phyloP scores from a whole-genome alignment of 2,888 invertebrate genomes.

The Heliconius aoede region DNA sequence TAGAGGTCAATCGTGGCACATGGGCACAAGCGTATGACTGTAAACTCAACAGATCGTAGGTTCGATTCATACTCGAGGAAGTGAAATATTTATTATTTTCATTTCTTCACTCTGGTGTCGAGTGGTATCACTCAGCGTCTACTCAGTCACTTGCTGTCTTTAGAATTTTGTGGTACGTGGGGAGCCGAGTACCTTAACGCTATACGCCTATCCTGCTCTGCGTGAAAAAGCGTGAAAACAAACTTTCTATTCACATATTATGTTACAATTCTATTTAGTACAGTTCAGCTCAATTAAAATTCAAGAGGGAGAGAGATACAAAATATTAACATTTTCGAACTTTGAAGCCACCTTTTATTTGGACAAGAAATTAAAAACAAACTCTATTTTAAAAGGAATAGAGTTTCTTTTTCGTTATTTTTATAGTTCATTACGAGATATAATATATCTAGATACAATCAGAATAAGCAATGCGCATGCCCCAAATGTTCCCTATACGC shows the following conservation, averaged over 20 bases:
- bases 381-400: slow-evolving; percentile 50
- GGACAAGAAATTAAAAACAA: slow-evolving; percentile 43
- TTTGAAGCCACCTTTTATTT: slow-evolving; percentile 60
- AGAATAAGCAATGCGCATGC: slow-evolving; percentile 65
- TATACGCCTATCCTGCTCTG: no score
- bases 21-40: no score
- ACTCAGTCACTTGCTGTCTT: no score
- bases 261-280: slow-evolving; percentile 25
- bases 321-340: slow-evolving; percentile 57
- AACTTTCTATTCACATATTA: slow-evolving; percentile 4
- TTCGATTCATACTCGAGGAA: no score
- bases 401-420: slow-evolving; percentile 42
- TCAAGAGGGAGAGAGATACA: slow-evolving; percentile 57
- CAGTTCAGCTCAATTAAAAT: slow-evolving; percentile 62
- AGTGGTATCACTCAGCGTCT: no score
- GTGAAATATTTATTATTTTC: no score
- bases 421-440: slow-evolving; percentile 73
- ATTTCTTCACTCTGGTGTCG: no score
- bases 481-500: slow-evolving; percentile 56
- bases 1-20: no score
- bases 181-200: no score
- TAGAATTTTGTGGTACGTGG: no score
- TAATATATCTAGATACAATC: slow-evolving; percentile 56
- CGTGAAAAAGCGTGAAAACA: no score
- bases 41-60: no score